Conservation (phyloP, 2,888 invertebrate species). For the Carterocephalus palaemon region DNA sequence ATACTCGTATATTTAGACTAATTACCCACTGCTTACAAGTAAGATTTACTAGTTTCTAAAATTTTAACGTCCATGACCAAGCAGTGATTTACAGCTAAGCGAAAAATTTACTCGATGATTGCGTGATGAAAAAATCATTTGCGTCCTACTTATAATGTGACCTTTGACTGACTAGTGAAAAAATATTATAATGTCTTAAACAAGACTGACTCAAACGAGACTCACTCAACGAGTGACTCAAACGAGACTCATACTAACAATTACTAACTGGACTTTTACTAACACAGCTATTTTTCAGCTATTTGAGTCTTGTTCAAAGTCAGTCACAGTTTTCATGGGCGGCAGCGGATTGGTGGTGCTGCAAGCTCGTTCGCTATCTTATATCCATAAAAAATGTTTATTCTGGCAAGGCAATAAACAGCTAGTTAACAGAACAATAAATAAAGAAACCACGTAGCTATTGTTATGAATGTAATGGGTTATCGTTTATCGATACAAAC, state of each 20-base stretch:
- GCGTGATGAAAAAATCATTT: constrained; percentile 4
- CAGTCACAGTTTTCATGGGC: too few relatives aligned
- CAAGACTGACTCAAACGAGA: too few relatives aligned
- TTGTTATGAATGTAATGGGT: constrained; percentile 30
- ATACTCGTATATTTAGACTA: constrained; percentile 17
- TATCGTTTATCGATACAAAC: constrained; percentile 37
- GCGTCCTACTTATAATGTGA: not conserved
- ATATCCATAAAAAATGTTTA: too few relatives aligned
- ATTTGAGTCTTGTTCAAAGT: too few relatives aligned
- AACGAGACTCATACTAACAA: not conserved
- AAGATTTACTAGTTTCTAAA: constrained; percentile 5
- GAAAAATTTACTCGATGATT: constrained; percentile 8
- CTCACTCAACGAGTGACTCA: too few relatives aligned
- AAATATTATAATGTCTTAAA: too few relatives aligned
- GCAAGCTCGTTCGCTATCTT: too few relatives aligned
- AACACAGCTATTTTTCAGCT: too few relatives aligned
- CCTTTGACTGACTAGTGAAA: too few relatives aligned
- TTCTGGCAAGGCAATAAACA: not conserved
- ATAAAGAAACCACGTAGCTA: constrained; percentile 6
- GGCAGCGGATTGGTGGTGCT: too few relatives aligned
- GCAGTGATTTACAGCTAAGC: constrained; percentile 16
- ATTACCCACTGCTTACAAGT: constrained; percentile 17
- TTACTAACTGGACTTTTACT: too few relatives aligned
- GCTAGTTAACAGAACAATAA: not conserved
- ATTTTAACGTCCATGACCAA: constrained; percentile 14